These are phyloP conservation scores for Poecilia gillii DNA, from an alignment of 2,797 vertebrate genomes.

Conservation along the genomic window DNA sequence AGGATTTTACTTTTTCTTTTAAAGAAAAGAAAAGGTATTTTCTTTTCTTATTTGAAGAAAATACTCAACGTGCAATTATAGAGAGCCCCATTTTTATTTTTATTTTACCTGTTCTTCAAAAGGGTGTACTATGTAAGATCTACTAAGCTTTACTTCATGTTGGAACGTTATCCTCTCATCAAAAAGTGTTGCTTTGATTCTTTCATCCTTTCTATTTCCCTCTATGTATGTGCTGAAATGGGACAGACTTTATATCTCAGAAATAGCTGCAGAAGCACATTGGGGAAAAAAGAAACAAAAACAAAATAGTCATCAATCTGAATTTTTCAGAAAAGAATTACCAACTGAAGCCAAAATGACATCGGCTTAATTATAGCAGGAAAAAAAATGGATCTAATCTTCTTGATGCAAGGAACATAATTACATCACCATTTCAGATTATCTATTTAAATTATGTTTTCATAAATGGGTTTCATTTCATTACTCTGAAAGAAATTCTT, in stretches of 20 bases:
- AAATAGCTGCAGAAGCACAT: neutral
- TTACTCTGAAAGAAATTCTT: slow-evolving; percentile 13
- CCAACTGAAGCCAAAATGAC: neutral
- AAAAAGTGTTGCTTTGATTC: neutral
- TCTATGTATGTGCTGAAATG: neutral
- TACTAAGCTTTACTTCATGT: too few species aligned
- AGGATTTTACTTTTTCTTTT: too few species aligned
- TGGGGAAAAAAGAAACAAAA: neutral
- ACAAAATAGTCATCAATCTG: neutral
- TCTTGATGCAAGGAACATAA: neutral
- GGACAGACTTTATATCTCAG: neutral
- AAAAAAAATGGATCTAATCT: neutral
- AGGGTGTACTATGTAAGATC: neutral
- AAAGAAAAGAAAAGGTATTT: too few species aligned
- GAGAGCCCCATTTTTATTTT: neutral
- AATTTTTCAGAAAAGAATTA: neutral
- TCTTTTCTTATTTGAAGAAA: neutral
- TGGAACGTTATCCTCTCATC: neutral
- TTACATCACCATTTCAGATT: neutral
- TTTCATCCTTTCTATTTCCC: neutral
- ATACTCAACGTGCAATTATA: neutral
- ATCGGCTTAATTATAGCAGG: neutral
- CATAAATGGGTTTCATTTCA: slow-evolving; percentile 14
- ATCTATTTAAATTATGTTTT: neutral
- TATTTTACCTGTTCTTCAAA: neutral